phyloP scores from a whole-genome alignment of 2,888 invertebrate genomes.

The Tiphia femorata region DNA sequence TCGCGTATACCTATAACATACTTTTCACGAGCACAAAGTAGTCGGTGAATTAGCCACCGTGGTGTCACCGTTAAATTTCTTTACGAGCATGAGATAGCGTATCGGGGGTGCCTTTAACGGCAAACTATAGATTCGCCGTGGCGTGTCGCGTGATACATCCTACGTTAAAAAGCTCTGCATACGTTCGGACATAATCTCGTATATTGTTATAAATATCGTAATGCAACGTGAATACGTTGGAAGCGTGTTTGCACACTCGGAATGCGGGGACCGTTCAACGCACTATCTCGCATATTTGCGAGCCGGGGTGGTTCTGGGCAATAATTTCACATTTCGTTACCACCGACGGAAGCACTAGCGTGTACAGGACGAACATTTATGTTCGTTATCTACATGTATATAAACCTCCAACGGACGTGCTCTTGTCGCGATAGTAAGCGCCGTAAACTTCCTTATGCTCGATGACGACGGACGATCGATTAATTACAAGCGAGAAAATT shows the following conservation, averaged over 20 bases:
- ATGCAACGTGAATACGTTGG: no score
- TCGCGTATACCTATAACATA: no score
- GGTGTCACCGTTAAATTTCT: not conserved
- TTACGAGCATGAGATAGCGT: not conserved
- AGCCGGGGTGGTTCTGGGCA: not conserved
- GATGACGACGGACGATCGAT: no score
- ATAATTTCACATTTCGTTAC: constrained; percentile 9
- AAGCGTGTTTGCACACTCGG: not conserved
- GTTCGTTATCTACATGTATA: no score
- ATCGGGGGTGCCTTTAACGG: not conserved
- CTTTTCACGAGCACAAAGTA: not conserved
- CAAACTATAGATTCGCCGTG: not conserved
- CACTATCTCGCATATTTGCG: not conserved
- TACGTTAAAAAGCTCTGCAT: not conserved
- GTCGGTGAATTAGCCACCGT: not conserved
- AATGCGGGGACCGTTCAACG: not conserved
- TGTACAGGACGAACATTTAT: not conserved
- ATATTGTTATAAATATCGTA: no score
- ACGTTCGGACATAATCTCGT: no score
- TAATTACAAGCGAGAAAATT: no score
- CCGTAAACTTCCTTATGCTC: no score
- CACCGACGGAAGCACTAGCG: not conserved
- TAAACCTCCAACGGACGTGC: no score
- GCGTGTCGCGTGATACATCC: not conserved
- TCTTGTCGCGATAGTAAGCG: no score